Evolutionary conservation across 2,113 vertebrate species (phyloP).

Genomic region (Scartelaos histophorus): DNA sequence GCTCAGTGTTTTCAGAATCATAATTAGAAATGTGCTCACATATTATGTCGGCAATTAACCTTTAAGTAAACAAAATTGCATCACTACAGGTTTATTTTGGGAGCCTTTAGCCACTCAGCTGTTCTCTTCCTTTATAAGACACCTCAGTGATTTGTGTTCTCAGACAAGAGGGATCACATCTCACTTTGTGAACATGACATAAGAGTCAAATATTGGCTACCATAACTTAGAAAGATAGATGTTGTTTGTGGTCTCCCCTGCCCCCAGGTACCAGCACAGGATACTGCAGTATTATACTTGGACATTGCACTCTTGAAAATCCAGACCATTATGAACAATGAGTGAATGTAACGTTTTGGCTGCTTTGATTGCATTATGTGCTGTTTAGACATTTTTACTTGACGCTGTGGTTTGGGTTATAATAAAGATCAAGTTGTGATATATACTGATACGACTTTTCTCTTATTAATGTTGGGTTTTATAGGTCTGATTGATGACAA

Average conservation of each 20-base stretch:
- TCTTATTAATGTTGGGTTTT: not conserved
- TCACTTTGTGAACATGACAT: constrained; percentile 31
- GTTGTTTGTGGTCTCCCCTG: constrained; percentile 14
- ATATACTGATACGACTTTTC: not conserved
- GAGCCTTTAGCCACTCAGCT: constrained; percentile 3
- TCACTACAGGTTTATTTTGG: constrained; percentile 4
- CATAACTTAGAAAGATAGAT: constrained; percentile 13
- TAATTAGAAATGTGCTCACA: constrained; percentile 29
- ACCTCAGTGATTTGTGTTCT: constrained; percentile 23
- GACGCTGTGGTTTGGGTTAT: not conserved
- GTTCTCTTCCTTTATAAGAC: constrained; percentile 5
- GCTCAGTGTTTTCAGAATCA: constrained; percentile 12
- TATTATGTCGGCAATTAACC: constrained; percentile 13
- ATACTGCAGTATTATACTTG: not conserved
- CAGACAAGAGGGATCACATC: not conserved
- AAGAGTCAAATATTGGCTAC: constrained; percentile 43
- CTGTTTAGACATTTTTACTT: not conserved
- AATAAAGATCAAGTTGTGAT: not conserved
- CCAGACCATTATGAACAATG: too few species aligned
- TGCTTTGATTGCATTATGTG: too few species aligned
- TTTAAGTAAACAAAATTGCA: constrained; percentile 6
- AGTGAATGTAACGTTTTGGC: too few species aligned
- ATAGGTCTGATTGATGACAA: not conserved
- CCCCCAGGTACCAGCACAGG: constrained; percentile 23
- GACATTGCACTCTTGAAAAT: too few species aligned